Evolutionary conservation across 2,113 vertebrate genomes (phyloP).

Genomic region (Symphodus melops): DNA sequence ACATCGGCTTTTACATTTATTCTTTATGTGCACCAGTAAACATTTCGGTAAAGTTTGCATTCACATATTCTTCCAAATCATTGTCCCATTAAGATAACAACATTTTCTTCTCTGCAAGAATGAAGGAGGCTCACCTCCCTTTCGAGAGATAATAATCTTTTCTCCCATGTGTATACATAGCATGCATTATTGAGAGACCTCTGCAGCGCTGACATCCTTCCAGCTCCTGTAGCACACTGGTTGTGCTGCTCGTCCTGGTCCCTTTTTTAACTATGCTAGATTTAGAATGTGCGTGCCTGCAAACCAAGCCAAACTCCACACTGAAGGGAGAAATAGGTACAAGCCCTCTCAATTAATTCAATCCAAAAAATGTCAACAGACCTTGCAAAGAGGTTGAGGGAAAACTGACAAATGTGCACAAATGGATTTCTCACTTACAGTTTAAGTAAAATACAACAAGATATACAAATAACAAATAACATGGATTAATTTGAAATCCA

Average conservation of each 20-base stretch:
- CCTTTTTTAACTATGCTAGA: slow-evolving; percentile 45
- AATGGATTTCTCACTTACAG: background rate
- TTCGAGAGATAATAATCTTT: slow-evolving; percentile 56
- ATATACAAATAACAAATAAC: slow-evolving; percentile 8
- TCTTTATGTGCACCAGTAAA: background rate
- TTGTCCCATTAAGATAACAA: slow-evolving; percentile 12
- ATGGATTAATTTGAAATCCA: slow-evolving; percentile 10
- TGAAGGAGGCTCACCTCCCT: slow-evolving; percentile 22
- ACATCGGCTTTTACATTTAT: background rate
- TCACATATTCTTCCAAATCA: background rate
- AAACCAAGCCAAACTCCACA: slow-evolving; percentile 11
- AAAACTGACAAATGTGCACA: slow-evolving; percentile 7
- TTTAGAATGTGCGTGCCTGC: slow-evolving; percentile 45
- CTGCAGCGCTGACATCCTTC: slow-evolving; percentile 54
- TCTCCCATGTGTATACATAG: slow-evolving; percentile 55
- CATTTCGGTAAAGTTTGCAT: background rate
- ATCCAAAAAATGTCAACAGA: background rate
- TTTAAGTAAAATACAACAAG: slow-evolving; percentile 24
- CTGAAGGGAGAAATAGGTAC: slow-evolving; percentile 23
- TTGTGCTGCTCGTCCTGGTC: slow-evolving; percentile 29
- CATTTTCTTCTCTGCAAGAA: slow-evolving; percentile 4
- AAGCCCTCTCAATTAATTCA: slow-evolving; percentile 10
- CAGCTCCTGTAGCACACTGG: slow-evolving; percentile 35
- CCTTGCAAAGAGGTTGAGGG: background rate
- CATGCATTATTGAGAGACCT: slow-evolving; percentile 71